Percentiles rank a stretch among this genome's conserved stretches.
phyloP scores from a whole-genome alignment of 2,888 invertebrate species.

The Pristionchus mayeri region DNA sequence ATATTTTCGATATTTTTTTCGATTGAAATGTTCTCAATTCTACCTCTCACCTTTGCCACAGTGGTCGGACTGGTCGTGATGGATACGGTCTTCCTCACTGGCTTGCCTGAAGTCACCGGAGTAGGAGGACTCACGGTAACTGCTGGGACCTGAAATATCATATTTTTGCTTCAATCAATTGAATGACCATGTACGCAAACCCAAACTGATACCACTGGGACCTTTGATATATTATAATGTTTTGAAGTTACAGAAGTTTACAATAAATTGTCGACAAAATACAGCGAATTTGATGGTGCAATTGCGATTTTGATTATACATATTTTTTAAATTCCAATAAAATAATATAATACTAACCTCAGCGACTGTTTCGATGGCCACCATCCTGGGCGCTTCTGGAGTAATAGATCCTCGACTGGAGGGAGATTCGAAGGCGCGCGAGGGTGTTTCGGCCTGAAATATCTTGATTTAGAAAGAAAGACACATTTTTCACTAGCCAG shows the following conservation, averaged over 20 bases:
- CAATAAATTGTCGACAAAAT: too few relatives aligned
- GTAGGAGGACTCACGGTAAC: not conserved
- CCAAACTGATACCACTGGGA: too few relatives aligned
- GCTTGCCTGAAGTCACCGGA: not conserved
- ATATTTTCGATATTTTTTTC: not conserved
- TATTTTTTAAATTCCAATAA: too few relatives aligned
- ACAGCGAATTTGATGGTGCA: too few relatives aligned
- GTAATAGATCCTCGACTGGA: not conserved
- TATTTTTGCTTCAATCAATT: too few relatives aligned
- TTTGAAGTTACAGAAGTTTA: too few relatives aligned
- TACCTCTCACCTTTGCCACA: constrained; percentile 9
- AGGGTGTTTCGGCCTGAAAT: constrained; percentile 9
- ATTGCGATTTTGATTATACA: too few relatives aligned
- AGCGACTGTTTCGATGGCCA: too few relatives aligned
- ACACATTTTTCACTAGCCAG: too few relatives aligned
- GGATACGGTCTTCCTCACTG: constrained; percentile 9
- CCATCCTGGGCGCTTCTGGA: not conserved
- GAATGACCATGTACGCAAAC: too few relatives aligned
- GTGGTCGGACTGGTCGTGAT: constrained; percentile 36
- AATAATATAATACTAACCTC: not conserved
- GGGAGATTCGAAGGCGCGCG: not conserved
- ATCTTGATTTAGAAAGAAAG: too few relatives aligned
- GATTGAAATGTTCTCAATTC: not conserved
- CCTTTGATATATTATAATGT: too few relatives aligned
- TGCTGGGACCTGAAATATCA: not conserved